phyloP scores from a whole-genome alignment of 2,888 invertebrate genomes.

The Drosophila anomelani region DNA sequence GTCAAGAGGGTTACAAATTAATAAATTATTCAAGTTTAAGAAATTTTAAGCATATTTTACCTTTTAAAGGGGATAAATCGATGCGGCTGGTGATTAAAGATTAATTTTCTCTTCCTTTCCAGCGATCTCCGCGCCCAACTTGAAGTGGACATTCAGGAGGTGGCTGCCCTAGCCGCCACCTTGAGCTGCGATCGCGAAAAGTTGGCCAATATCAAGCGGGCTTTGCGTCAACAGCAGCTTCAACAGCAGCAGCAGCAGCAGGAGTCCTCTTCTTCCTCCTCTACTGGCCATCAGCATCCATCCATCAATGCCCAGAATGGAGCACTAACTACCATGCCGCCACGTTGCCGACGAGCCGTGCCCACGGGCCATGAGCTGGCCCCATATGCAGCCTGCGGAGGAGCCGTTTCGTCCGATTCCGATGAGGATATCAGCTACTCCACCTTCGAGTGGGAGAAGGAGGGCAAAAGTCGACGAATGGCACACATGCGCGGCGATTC shows the following conservation, averaged over 20 bases:
- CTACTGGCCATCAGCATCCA: background rate
- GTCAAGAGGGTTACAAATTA: conserved; percentile 24
- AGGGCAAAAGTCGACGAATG: conserved; percentile 75
- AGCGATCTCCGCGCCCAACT: conserved; percentile 97
- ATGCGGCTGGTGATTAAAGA: background rate
- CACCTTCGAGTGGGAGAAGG: conserved; percentile 81
- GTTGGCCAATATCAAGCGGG: conserved; percentile 76
- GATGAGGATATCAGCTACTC: conserved; percentile 76
- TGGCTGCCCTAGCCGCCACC: conserved; percentile 82
- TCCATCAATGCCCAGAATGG: conserved; percentile 63
- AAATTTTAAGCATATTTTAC: background rate
- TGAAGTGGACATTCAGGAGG: conserved; percentile 87
- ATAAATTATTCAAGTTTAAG: background rate
- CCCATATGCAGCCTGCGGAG: conserved; percentile 81
- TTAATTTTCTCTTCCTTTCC: conserved; percentile 85
- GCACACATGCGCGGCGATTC: conserved; percentile 81
- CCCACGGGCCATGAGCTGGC: conserved; percentile 63
- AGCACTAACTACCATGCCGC: conserved; percentile 69
- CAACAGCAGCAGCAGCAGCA: conserved; percentile 74
- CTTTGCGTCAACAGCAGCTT: conserved; percentile 84
- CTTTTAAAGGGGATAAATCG: background rate
- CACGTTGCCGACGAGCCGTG: conserved; percentile 59
- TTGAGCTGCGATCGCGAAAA: conserved; percentile 82
- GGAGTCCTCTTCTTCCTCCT: background rate
- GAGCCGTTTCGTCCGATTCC: conserved; percentile 72